Percentiles rank a stretch among this genome's conserved stretches.
phyloP scores from a whole-genome alignment of 2,797 vertebrate genomes.

The Morelia viridis region DNA sequence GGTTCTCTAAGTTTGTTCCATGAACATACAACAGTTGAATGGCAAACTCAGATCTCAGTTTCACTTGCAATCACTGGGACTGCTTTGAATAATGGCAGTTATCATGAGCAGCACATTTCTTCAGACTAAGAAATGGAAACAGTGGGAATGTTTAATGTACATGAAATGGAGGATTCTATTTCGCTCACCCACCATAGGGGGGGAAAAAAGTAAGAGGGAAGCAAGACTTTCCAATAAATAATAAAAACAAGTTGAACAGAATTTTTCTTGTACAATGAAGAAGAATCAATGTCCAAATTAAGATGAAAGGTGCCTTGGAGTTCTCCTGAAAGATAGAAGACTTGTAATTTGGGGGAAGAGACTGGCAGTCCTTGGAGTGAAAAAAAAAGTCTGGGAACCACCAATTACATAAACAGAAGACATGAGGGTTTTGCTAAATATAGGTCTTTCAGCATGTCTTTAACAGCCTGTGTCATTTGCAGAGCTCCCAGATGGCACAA shows the following conservation, averaged over 20 bases:
- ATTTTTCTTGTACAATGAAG: background rate
- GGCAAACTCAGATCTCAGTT: background rate
- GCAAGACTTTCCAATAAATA: constrained; percentile 3
- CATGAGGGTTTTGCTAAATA: constrained; percentile 38
- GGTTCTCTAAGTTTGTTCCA: background rate
- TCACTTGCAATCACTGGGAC: background rate
- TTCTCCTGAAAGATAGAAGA: background rate
- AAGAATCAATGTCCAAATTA: background rate
- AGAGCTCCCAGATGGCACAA: constrained; percentile 63
- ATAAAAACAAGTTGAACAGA: background rate
- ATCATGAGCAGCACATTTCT: background rate
- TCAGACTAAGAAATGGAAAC: background rate
- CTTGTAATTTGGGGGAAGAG: background rate
- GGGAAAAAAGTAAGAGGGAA: background rate
- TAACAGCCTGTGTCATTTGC: constrained; percentile 57
- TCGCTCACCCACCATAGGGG: too few species aligned
- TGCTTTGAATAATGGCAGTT: background rate
- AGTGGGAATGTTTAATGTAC: background rate
- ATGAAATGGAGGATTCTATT: background rate
- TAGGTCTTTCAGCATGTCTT: constrained; percentile 55
- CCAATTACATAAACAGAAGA: constrained; percentile 30
- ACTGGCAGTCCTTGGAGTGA: background rate
- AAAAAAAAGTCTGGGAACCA: constrained; percentile 5
- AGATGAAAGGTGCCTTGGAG: background rate
- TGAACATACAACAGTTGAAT: background rate